A percentile compares a stretch with the other conserved stretches of the same genome.
These are phyloP conservation scores for Ciona savignyi DNA, from an alignment of 23 tunicate species.

Conservation along the genomic window DNA sequence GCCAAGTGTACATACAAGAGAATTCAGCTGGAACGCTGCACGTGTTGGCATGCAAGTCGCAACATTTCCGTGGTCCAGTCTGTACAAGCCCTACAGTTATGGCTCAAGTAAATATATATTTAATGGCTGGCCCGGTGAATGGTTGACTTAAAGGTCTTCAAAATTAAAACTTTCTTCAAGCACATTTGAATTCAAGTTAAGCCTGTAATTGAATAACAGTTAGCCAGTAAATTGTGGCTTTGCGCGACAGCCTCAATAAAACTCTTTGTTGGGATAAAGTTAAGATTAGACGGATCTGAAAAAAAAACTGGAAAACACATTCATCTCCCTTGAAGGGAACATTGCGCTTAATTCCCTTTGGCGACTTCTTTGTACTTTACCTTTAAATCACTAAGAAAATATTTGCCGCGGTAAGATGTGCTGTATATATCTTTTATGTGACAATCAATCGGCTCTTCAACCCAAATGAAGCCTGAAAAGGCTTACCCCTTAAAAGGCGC, in stretches of 20 bases:
- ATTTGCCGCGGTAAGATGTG: no score
- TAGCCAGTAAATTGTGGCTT: not conserved
- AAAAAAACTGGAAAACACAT: not conserved
- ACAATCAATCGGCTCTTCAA: no score
- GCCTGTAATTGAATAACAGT: not conserved
- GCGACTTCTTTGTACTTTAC: no score
- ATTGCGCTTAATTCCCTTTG: not conserved
- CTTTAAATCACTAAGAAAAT: no score
- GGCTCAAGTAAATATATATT: no score
- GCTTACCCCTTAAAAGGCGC: no score
- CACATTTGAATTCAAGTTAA: not conserved
- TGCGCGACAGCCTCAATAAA: not conserved
- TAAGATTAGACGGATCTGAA: not conserved
- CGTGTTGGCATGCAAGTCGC: not conserved
- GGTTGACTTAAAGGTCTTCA: no score
- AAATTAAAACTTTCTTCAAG: not conserved
- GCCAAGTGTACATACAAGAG: no score
- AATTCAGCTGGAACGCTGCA: not conserved
- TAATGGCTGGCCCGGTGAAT: conserved; percentile 64
- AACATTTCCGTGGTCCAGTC: no score
- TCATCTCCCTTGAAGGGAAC: not conserved
- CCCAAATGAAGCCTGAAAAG: no score
- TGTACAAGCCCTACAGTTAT: no score
- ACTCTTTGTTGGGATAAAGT: not conserved
- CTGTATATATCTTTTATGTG: no score